These are phyloP conservation scores for Drosophila persimilis DNA, from an alignment of 1,140 invertebrate species.

Conservation along the genomic window DNA sequence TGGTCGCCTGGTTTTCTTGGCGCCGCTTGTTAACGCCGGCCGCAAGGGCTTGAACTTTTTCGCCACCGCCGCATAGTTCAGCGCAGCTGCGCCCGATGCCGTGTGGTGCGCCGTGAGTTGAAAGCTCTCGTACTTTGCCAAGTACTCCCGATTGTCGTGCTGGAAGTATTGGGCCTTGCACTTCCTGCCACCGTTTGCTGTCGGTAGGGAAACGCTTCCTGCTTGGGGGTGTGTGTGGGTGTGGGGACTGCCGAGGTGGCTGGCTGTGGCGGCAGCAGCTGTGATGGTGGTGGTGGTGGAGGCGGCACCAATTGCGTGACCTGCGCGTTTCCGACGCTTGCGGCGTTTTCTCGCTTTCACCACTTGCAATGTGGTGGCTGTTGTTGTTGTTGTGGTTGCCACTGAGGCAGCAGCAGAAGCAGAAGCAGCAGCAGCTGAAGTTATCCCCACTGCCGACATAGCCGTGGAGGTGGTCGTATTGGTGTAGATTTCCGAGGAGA, in stretches of 20 bases:
- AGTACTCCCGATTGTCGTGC: constrained; percentile 74
- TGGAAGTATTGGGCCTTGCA: constrained; percentile 74
- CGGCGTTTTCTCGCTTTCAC: constrained; percentile 70
- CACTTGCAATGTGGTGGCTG: constrained; percentile 47
- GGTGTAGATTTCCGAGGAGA: constrained; percentile 72
- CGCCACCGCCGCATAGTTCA: constrained; percentile 77
- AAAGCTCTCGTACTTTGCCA: constrained; percentile 68
- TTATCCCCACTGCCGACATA: constrained; percentile 25
- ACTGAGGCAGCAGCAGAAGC: constrained; percentile 16
- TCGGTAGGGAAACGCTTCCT: constrained; percentile 3
- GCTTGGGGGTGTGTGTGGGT: neutral
- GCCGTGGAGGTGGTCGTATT: constrained; percentile 51
- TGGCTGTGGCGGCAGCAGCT: constrained; percentile 25
- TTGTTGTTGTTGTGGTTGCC: constrained; percentile 35
- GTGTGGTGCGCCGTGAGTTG: constrained; percentile 58
- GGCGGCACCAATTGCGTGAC: constrained; percentile 40
- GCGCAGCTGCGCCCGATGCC: constrained; percentile 49
- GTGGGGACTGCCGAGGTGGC: constrained; percentile 8
- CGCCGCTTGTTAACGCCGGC: constrained; percentile 72
- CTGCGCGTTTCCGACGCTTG: constrained; percentile 72
- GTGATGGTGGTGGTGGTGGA: constrained; percentile 4
- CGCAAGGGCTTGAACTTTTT: constrained; percentile 77
- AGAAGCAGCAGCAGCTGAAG: constrained; percentile 25
- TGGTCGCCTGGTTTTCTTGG: constrained; percentile 74
- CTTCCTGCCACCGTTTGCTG: constrained; percentile 44